Evolutionary conservation across 2,797 vertebrate genomes (phyloP).

Genomic region (Cyclura pinguis): DNA sequence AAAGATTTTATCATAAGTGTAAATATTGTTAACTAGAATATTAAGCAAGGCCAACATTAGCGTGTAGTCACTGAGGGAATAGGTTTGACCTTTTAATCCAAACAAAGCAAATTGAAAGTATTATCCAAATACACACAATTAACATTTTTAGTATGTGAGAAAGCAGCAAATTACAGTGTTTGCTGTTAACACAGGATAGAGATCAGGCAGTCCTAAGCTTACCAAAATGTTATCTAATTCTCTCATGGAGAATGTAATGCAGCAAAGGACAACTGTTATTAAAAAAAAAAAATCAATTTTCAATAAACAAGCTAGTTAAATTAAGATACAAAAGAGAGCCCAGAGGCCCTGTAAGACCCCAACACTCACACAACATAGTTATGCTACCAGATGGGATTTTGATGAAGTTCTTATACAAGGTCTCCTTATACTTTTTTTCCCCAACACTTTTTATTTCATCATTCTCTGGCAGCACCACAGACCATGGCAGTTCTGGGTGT

Average conservation of each 20-base stretch:
- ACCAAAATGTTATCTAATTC: conserved; percentile 6
- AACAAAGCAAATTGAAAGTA: conserved; percentile 31
- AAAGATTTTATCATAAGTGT: conserved; percentile 35
- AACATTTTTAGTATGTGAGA: not conserved
- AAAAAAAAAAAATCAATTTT: not conserved
- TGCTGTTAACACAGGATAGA: conserved; percentile 23
- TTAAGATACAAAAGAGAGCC: not conserved
- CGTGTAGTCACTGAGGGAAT: conserved; percentile 4
- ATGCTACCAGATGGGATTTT: too few relatives aligned
- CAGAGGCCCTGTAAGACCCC: too few relatives aligned
- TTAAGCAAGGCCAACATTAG: conserved; percentile 24
- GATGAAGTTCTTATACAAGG: too few relatives aligned
- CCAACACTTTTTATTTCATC: too few relatives aligned
- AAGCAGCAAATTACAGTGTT: not conserved
- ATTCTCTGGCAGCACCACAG: too few relatives aligned
- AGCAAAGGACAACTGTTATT: not conserved
- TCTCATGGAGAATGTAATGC: not conserved
- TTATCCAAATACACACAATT: conserved; percentile 38
- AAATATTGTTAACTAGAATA: conserved; percentile 28
- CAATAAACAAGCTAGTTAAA: not conserved
- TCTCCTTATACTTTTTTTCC: too few relatives aligned
- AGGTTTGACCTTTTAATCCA: conserved; percentile 31
- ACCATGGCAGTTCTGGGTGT: too few relatives aligned
- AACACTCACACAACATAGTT: too few relatives aligned
- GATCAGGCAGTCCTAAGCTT: not conserved